Conservation (phyloP, 1,140 invertebrate species). For the Bombyx mandarina region DNA sequence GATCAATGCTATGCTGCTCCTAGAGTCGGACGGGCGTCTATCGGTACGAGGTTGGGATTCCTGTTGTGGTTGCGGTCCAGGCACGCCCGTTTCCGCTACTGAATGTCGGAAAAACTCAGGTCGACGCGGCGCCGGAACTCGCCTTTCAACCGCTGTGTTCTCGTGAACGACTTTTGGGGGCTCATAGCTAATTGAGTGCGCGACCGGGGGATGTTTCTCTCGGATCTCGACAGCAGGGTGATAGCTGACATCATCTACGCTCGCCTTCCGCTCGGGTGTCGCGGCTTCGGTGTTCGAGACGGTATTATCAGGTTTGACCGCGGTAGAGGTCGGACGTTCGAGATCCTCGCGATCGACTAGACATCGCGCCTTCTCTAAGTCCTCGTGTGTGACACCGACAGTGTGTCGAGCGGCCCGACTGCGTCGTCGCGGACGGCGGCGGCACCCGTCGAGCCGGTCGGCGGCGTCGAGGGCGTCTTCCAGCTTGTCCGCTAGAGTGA, state of each 20-base stretch:
- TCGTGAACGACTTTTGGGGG: slow-evolving; percentile 31
- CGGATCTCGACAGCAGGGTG: slow-evolving; percentile 39
- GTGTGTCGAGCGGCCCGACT: slow-evolving; percentile 78
- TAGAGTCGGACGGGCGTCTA: slow-evolving; percentile 37
- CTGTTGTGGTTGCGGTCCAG: slow-evolving; percentile 2
- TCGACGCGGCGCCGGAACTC: slow-evolving; percentile 26
- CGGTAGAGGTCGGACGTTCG: slow-evolving; percentile 12
- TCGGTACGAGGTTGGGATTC: slow-evolving; percentile 6
- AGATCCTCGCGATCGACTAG: slow-evolving; percentile 78
- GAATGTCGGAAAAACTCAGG: slow-evolving; percentile 56
- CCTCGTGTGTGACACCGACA: slow-evolving; percentile 84
- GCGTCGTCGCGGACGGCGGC: slow-evolving; percentile 42
- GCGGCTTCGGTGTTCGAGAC: slow-evolving; percentile 23
- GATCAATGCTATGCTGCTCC: slow-evolving; percentile 48
- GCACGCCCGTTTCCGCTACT: slow-evolving; percentile 28
- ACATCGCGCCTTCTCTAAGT: slow-evolving; percentile 81
- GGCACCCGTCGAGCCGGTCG: slow-evolving; percentile 46
- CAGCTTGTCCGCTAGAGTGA: slow-evolving; percentile 81
- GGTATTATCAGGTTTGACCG: slow-evolving; percentile 22
- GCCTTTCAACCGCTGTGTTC: slow-evolving; percentile 32
- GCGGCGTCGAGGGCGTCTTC: slow-evolving; percentile 77
- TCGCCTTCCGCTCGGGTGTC: slow-evolving; percentile 41
- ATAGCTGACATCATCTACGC: slow-evolving; percentile 39
- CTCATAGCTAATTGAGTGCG: slow-evolving; percentile 45
- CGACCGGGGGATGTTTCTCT: slow-evolving; percentile 34